These are phyloP conservation scores for Leptothorax acervorum DNA, from an alignment of 2,888 invertebrate species.

Conservation along the genomic window DNA sequence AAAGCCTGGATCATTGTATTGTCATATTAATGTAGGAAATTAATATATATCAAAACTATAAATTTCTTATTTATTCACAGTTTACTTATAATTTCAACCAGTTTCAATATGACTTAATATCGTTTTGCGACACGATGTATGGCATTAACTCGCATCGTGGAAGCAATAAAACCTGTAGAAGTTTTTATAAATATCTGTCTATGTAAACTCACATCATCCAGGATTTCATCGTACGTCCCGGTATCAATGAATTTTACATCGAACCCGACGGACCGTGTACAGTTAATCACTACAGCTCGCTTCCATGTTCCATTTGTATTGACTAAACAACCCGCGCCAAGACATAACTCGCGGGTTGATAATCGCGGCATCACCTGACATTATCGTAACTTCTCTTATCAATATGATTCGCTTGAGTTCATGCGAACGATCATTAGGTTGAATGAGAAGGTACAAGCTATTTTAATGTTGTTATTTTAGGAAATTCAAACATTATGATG, in stretches of 20 bases:
- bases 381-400: constrained; percentile 67
- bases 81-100: background rate
- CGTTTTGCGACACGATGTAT: constrained; percentile 68
- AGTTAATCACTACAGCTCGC: constrained; percentile 81
- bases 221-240: constrained; percentile 79
- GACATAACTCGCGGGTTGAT: constrained; percentile 79
- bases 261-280: constrained; percentile 75
- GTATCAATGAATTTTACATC: constrained; percentile 83
- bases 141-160: constrained; percentile 70
- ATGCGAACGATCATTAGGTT: background rate
- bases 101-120: background rate
- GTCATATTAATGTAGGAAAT: constrained; percentile 9
- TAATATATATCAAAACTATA: constrained; percentile 18
- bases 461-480: constrained; percentile 40
- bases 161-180: background rate
- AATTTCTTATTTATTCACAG: background rate
- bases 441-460: constrained; percentile 35
- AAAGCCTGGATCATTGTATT: constrained; percentile 85
- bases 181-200: constrained; percentile 33
- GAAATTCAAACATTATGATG: constrained; percentile 31
- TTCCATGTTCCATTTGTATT: constrained; percentile 80
- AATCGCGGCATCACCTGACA: constrained; percentile 83
- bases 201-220: constrained; percentile 82
- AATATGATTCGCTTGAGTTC: constrained; percentile 43
- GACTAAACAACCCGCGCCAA: constrained; percentile 83